These are phyloP conservation scores for Tuberolachnus salignus DNA, from an alignment of 2,888 invertebrate genomes.

Conservation along the genomic window DNA sequence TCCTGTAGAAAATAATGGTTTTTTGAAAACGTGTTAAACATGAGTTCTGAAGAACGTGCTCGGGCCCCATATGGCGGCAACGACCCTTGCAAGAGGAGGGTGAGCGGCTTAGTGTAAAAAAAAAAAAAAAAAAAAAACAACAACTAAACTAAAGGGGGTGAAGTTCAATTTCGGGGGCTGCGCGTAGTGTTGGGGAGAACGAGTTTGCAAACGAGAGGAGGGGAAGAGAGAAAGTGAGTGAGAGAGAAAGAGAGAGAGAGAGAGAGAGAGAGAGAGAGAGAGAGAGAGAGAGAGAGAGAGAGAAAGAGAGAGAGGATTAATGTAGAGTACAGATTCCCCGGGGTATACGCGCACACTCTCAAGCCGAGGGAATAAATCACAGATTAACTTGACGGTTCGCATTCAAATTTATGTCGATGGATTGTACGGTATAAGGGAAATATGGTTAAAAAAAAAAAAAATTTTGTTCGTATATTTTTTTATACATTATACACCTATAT, in stretches of 20 bases:
- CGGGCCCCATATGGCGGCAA: slow-evolving; percentile 50
- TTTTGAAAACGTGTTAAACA: slow-evolving; percentile 56
- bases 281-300: not conserved
- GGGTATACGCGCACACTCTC: slow-evolving; percentile 34
- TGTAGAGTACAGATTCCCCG: slow-evolving; percentile 47
- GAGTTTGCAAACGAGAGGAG: not conserved
- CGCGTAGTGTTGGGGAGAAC: slow-evolving; percentile 10
- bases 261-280: slow-evolving; percentile 19
- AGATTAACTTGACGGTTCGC: slow-evolving; percentile 57
- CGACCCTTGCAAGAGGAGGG: slow-evolving; percentile 40
- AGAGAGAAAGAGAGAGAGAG: not conserved
- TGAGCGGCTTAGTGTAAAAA: slow-evolving; percentile 44
- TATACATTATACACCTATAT: not conserved
- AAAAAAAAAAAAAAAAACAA: slow-evolving; percentile 41
- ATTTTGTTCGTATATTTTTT: not conserved
- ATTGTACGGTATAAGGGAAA: slow-evolving; percentile 13
- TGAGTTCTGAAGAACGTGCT: slow-evolving; percentile 35
- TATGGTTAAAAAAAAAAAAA: slow-evolving; percentile 28
- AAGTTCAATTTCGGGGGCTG: slow-evolving; percentile 54
- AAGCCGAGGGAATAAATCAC: slow-evolving; percentile 50
- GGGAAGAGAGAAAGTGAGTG: not conserved
- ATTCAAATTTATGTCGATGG: slow-evolving; percentile 56
- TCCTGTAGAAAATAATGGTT: slow-evolving; percentile 51
- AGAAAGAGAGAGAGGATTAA: slow-evolving; percentile 43
- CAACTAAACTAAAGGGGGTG: slow-evolving; percentile 45